phyloP scores from a whole-genome alignment of 2,888 invertebrate species.

The Oligia latruncula region DNA sequence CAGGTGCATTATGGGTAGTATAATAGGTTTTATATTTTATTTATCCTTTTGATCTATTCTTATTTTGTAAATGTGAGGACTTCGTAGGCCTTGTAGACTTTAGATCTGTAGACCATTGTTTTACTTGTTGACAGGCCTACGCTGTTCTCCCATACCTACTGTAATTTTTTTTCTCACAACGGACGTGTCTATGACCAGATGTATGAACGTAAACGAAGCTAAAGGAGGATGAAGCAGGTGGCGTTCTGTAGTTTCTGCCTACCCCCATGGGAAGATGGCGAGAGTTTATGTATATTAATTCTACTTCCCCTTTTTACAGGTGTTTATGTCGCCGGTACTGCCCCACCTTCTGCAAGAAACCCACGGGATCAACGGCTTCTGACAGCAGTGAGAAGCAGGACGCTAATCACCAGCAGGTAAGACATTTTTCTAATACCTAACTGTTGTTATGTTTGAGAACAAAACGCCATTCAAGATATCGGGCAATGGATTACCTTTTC shows the following conservation, averaged over 20 bases:
- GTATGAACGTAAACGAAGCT: background rate
- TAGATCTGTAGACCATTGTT: no score
- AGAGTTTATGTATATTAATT: background rate
- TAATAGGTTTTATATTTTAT: no score
- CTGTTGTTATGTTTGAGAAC: background rate
- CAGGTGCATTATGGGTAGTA: background rate
- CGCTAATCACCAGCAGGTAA: constrained; percentile 80
- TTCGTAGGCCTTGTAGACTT: no score
- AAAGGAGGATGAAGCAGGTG: background rate
- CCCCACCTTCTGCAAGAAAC: constrained; percentile 89
- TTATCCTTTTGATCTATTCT: no score
- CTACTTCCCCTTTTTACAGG: constrained; percentile 77
- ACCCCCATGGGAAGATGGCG: background rate
- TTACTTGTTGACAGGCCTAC: no score
- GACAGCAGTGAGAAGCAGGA: constrained; percentile 86
- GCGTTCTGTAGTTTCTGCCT: background rate
- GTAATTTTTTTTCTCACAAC: background rate
- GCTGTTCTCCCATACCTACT: no score
- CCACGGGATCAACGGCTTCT: constrained; percentile 75
- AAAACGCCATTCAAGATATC: background rate
- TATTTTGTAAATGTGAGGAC: no score
- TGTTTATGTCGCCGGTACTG: constrained; percentile 92
- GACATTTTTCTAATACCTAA: constrained; percentile 36
- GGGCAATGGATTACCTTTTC: background rate
- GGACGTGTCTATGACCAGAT: background rate